Evolutionary conservation across 2,888 invertebrate species (phyloP).

Genomic region (Ophioninae sp.): DNA sequence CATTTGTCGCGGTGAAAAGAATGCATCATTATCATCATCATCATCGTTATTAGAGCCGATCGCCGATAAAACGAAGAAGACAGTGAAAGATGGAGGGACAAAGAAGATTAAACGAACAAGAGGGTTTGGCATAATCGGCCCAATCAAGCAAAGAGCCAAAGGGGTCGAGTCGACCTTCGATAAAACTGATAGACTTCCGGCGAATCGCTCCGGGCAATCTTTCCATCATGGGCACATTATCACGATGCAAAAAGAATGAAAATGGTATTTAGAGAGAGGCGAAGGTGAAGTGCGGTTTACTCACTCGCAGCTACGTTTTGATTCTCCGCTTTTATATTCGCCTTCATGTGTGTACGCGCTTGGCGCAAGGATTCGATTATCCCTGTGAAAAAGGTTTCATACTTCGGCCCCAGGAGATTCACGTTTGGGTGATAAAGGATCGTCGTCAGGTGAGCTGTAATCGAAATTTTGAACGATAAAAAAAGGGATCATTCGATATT

Average conservation of each 20-base stretch:
- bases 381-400: not conserved
- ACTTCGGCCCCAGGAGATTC: not conserved
- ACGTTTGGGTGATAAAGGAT: constrained; percentile 18
- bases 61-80: not conserved
- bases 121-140: constrained; percentile 33
- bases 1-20: not conserved
- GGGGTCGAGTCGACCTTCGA: constrained; percentile 31
- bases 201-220: not conserved
- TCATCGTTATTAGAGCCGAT: not conserved
- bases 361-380: constrained; percentile 7
- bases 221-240: constrained; percentile 4
- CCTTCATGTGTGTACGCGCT: constrained; percentile 1
- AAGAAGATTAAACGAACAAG: constrained; percentile 31
- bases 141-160: constrained; percentile 33
- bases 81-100: not conserved
- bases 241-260: not conserved
- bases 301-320: constrained; percentile 20
- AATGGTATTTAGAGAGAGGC: not conserved
- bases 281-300: not conserved
- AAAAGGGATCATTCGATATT: not conserved
- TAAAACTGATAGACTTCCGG: constrained; percentile 33
- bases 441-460: constrained; percentile 20
- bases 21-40: not conserved
- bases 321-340: constrained; percentile 1
- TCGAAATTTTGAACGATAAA: not conserved